Percentiles rank a stretch among this genome's conserved stretches.
phyloP scores from a whole-genome alignment of 2,888 invertebrate genomes.

The Drosophila kanekoi region DNA sequence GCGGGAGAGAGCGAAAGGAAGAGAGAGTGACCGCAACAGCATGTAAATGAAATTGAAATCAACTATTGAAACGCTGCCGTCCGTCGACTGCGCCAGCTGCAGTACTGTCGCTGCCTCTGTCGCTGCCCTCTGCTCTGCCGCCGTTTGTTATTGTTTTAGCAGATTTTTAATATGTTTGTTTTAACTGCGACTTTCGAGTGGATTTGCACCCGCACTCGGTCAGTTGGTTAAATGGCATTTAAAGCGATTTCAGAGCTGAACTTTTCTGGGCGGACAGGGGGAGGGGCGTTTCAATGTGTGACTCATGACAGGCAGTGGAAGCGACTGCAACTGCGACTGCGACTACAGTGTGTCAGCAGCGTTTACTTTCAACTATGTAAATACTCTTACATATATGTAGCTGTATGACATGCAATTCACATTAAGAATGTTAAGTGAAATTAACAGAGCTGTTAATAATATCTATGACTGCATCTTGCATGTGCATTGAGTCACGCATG shows the following conservation, averaged over 20 bases:
- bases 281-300: slow-evolving; percentile 3
- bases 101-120: neutral
- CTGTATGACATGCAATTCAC: slow-evolving; percentile 27
- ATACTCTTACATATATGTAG: slow-evolving; percentile 4
- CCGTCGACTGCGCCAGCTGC: slow-evolving; percentile 8
- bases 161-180: slow-evolving; percentile 10
- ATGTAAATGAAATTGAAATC: slow-evolving; percentile 49
- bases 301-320: slow-evolving; percentile 25
- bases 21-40: neutral
- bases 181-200: slow-evolving; percentile 25
- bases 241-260: slow-evolving; percentile 8
- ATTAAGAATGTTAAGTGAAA: slow-evolving; percentile 6
- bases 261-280: neutral
- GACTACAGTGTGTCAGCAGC: slow-evolving; percentile 18
- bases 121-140: neutral
- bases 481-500: slow-evolving; percentile 27
- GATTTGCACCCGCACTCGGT: slow-evolving; percentile 47
- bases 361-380: slow-evolving; percentile 23
- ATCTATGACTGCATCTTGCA: slow-evolving; percentile 11
- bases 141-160: slow-evolving; percentile 11
- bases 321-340: neutral
- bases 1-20: neutral
- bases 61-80: slow-evolving; percentile 29
- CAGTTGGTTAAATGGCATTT: slow-evolving; percentile 59
- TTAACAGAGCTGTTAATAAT: slow-evolving; percentile 12